These are phyloP conservation scores for Thaleichthys pacificus DNA, from an alignment of 2,797 vertebrate genomes.

Conservation along the genomic window DNA sequence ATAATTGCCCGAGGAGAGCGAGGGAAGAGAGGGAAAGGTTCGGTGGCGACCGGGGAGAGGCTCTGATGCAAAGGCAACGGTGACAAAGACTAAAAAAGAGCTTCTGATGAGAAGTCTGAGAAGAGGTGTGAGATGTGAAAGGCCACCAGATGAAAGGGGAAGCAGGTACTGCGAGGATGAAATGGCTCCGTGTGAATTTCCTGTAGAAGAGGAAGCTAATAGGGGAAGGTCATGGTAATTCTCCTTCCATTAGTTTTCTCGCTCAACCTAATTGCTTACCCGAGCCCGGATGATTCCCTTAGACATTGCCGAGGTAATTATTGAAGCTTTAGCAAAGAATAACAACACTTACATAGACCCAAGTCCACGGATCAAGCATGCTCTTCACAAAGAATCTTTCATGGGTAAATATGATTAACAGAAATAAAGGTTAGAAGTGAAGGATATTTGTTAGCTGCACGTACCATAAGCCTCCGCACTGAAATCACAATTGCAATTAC, in stretches of 20 bases:
- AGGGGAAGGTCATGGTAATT: conserved; percentile 29
- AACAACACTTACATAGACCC: conserved; percentile 18
- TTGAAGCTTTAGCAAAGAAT: conserved; percentile 33
- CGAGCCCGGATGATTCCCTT: conserved; percentile 40
- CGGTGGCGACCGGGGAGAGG: neutral
- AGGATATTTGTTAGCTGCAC: neutral
- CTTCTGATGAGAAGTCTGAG: conserved; percentile 29
- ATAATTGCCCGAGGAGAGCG: conserved; percentile 54
- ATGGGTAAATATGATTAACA: conserved; percentile 3
- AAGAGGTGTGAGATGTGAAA: conserved; percentile 23
- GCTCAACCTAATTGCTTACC: conserved; percentile 49
- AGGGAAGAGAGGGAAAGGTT: conserved; percentile 15
- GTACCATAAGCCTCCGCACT: neutral
- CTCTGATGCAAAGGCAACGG: conserved; percentile 18
- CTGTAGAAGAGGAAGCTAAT: conserved; percentile 40
- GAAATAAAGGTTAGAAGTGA: neutral
- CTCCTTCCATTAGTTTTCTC: conserved; percentile 40
- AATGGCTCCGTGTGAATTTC: conserved; percentile 26
- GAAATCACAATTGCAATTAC: neutral
- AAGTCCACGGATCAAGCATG: conserved; percentile 2
- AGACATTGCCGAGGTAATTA: conserved; percentile 46
- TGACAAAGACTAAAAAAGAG: conserved; percentile 17
- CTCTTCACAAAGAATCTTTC: neutral
- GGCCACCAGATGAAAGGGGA: conserved; percentile 15
- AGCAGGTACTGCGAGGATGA: conserved; percentile 12